Conservation (phyloP, 2,888 invertebrate species). For the Lymantria monacha region DNA sequence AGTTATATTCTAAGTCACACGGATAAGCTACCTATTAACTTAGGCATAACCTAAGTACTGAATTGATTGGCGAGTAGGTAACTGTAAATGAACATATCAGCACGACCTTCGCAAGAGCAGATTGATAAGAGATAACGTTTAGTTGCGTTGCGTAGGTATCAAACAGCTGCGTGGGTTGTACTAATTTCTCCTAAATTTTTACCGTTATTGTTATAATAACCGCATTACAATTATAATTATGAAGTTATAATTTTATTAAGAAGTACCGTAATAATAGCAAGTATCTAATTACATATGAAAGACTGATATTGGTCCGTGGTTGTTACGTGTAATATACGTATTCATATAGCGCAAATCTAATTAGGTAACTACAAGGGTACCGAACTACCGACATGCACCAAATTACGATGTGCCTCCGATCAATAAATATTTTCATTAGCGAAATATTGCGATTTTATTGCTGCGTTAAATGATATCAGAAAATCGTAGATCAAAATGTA, state of each 20-base stretch:
- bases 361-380: constrained; percentile 10
- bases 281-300: neutral
- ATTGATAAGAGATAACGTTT: constrained; percentile 78
- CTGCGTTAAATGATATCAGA: neutral
- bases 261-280: neutral
- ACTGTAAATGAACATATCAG: constrained; percentile 44
- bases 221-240: neutral
- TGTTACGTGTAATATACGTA: neutral
- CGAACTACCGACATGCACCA: constrained; percentile 7
- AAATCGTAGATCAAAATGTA: neutral
- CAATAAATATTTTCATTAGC: constrained; percentile 23
- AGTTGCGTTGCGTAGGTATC: constrained; percentile 20
- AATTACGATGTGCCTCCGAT: constrained; percentile 12
- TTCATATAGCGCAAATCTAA: constrained; percentile 22
- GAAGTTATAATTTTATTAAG: neutral
- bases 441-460: constrained; percentile 16
- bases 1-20: no score
- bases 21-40: no score
- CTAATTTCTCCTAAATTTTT: constrained; percentile 14
- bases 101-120: constrained; percentile 75
- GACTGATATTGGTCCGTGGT: neutral
- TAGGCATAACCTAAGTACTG: no score
- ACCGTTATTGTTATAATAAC: constrained; percentile 10
- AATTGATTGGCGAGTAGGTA: no score
- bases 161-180: constrained; percentile 17